Conservation (phyloP, 1,140 invertebrate genomes). For the Zaprionus capensis region DNA sequence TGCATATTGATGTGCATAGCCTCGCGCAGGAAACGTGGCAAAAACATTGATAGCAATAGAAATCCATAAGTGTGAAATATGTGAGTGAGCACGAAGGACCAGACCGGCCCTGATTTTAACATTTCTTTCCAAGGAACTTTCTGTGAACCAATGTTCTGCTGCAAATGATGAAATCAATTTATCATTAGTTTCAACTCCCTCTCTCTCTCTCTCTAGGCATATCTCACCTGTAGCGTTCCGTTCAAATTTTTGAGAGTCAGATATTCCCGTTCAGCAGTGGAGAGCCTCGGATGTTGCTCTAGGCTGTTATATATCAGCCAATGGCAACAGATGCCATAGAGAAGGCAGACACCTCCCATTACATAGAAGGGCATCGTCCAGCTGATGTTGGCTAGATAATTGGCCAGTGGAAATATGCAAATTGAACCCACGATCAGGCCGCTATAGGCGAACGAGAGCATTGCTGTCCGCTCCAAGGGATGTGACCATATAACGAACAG, state of each 20-base stretch:
- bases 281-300: conserved; percentile 69
- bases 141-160: conserved; percentile 24
- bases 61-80: conserved; percentile 70
- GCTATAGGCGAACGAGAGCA: conserved; percentile 73
- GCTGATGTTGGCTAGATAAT: conserved; percentile 59
- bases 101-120: conserved; percentile 53
- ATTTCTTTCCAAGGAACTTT: conserved; percentile 63
- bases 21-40: conserved; percentile 74
- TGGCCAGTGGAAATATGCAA: conserved; percentile 65
- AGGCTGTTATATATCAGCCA: conserved; percentile 71
- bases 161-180: not conserved
- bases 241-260: conserved; percentile 31
- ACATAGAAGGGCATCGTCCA: conserved; percentile 73
- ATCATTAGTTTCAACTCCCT: not conserved
- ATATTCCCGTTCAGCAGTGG: conserved; percentile 53
- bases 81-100: conserved; percentile 73
- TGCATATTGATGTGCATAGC: conserved; percentile 64
- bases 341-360: conserved; percentile 46
- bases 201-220: not conserved
- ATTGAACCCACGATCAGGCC: conserved; percentile 66
- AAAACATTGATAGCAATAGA: conserved; percentile 49
- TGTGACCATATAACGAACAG: conserved; percentile 76
- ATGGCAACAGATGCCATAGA: conserved; percentile 59
- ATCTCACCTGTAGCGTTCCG: conserved; percentile 32
- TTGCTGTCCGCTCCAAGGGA: conserved; percentile 71